phyloP scores from a whole-genome alignment of 2,888 invertebrate genomes.

The Dione juno region DNA sequence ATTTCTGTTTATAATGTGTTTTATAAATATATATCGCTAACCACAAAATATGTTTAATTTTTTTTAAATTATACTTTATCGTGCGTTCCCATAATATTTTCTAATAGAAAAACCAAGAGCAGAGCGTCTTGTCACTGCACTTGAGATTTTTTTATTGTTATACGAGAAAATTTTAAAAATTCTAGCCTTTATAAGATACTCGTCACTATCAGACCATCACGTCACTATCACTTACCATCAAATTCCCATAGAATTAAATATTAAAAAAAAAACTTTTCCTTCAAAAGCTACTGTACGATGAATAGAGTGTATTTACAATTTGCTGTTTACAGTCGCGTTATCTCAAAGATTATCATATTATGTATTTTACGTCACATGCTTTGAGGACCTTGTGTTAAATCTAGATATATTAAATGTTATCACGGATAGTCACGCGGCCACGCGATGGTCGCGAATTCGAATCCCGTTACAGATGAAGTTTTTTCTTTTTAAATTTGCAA shows the following conservation, averaged over 20 bases:
- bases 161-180: no score
- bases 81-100: no score
- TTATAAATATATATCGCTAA: no score
- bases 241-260: neutral
- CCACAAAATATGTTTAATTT: no score
- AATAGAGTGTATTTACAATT: constrained; percentile 16
- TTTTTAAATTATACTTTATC: no score
- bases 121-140: no score
- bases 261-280: neutral
- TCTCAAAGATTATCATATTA: constrained; percentile 36
- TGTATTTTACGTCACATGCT: constrained; percentile 18
- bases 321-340: constrained; percentile 37
- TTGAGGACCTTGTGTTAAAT: constrained; percentile 13
- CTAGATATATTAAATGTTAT: neutral
- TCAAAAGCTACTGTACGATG: constrained; percentile 4
- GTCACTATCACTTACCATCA: neutral
- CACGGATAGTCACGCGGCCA: no score
- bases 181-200: no score
- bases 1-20: no score
- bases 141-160: no score
- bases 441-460: neutral
- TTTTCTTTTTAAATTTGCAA: no score
- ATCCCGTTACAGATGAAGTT: neutral
- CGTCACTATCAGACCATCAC: neutral
- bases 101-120: no score